Base-by-base conservation (phyloP, 2,113 vertebrate genomes). In the Orthonyx spaldingii region DNA sequence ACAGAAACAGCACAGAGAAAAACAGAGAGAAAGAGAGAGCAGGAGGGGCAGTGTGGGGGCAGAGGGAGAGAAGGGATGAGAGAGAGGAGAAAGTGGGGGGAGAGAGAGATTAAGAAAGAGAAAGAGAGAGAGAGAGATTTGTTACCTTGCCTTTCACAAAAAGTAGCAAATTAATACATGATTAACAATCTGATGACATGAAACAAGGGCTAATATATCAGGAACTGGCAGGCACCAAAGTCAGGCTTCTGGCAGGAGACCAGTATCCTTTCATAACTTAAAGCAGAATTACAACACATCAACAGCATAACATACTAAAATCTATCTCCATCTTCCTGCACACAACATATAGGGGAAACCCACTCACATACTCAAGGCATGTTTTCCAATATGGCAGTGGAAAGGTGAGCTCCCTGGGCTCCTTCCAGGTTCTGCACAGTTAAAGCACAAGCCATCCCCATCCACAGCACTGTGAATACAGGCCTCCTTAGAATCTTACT, bases 81-180 rank as follows among this genome's bases (percentile, higher is more conserved):
- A 87, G 46, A 87, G 77, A 57, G 42, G 42, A 68, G 27, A 44
- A 76, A 28, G 17, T 11, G 7, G 11, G 27, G 30, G 74, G 15
- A 91, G 37, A 90, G 44, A 86, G 64, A 90, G 35, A 82, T 60
- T 53, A 52, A 76, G 33, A 93, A 60, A 94, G 59, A 91, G 16
- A 72, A 37, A 72, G 7, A 89, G 41, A 94, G 39, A 95, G 35
- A 95, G 61, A 94, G 63, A 91, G 26, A 90, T 96, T 93, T 92
- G 89, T 95, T 96, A 97, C 84, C 88, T 96, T 84, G 90, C 89
- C 88, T 96, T 94, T 89, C 86, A 84, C 83, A 92, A 92, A 3
- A 90, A 84, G 74, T 6, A 71, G 77, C 83, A 94, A 96, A 92
- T 96, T 84, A 93, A 89, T 21, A 93, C 80, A 96, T 24, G 77